A percentile compares a stretch with the other conserved stretches of the same genome.
These are phyloP conservation scores for Lampris incognitus DNA, from an alignment of 2,113 vertebrate genomes.

Conservation along the genomic window DNA sequence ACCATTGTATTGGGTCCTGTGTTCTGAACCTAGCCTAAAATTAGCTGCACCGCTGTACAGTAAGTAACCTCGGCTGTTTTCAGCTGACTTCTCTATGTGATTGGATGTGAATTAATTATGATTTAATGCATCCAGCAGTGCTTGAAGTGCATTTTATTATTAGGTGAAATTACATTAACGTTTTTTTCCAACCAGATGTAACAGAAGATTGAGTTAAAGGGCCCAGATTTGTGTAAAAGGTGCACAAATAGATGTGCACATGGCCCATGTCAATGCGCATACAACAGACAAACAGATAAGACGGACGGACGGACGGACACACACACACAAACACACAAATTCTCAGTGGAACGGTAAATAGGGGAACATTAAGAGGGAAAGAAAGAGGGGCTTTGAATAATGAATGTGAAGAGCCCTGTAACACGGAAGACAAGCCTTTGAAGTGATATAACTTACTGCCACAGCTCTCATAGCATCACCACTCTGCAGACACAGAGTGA, in stretches of 20 bases:
- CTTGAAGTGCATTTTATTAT: conserved; percentile 21
- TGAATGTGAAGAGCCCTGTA: conserved; percentile 76
- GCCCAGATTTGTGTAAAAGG: neutral
- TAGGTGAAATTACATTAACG: conserved; percentile 4
- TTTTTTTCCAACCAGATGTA: neutral
- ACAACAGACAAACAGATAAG: neutral
- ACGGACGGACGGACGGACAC: neutral
- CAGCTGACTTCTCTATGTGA: neutral
- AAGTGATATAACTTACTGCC: conserved; percentile 79
- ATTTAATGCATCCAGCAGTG: conserved; percentile 28
- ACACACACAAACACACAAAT: conserved; percentile 46
- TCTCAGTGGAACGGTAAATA: conserved; percentile 66
- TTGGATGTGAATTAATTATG: conserved; percentile 38
- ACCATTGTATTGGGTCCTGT: conserved; percentile 21
- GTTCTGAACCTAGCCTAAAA: conserved; percentile 13
- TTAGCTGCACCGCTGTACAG: neutral
- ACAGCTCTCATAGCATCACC: conserved; percentile 65
- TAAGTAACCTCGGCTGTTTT: conserved; percentile 9
- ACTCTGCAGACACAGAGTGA: conserved; percentile 46
- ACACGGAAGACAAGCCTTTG: conserved; percentile 75
- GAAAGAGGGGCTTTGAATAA: conserved; percentile 79
- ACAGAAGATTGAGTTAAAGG: neutral
- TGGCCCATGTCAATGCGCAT: neutral
- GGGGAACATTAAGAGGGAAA: conserved; percentile 74
- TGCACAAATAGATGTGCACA: too few species aligned